Percentiles rank a stretch among this genome's conserved stretches.
Evolutionary conservation across 37 sponge, comb jelly and placozoan species (phyloP).

Genomic region (Beroe forskalii): DNA sequence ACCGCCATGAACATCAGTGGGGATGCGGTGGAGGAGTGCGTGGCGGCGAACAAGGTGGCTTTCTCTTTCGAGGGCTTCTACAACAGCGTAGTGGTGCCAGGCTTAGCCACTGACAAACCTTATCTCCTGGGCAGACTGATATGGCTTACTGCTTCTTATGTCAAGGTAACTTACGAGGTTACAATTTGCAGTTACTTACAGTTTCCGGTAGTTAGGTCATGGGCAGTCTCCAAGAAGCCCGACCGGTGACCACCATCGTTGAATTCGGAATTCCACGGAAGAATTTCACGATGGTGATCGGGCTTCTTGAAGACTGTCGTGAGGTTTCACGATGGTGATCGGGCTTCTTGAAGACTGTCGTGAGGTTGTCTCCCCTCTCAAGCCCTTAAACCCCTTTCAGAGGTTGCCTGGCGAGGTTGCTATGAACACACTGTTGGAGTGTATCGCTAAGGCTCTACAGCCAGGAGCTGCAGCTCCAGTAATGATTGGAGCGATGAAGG

Average conservation of each 20-base stretch:
- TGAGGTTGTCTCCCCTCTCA: too few species aligned
- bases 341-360: too few species aligned
- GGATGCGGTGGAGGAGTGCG: constrained; percentile 17
- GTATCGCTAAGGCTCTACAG: background rate
- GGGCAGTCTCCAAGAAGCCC: too few species aligned
- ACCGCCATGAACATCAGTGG: constrained; percentile 54
- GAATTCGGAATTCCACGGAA: too few species aligned
- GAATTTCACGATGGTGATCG: too few species aligned
- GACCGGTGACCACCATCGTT: too few species aligned
- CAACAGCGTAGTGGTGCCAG: constrained; percentile 8
- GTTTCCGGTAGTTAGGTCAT: too few species aligned
- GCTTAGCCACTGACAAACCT: background rate
- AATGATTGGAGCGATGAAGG: constrained; percentile 48
- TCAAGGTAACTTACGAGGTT: constrained; percentile 1
- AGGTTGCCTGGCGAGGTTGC: background rate
- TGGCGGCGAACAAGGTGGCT: constrained; percentile 18
- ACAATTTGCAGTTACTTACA: too few species aligned
- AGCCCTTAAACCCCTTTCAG: background rate
- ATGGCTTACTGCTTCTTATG: background rate
- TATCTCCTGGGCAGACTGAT: constrained; percentile 1
- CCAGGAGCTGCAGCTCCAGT: constrained; percentile 11
- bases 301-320: too few species aligned
- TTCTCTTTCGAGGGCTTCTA: constrained; percentile 24
- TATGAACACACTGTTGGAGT: constrained; percentile 13
- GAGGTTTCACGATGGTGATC: too few species aligned